Percentiles rank a stretch among this genome's conserved stretches.
Evolutionary conservation across 2,113 vertebrate genomes (phyloP).

Genomic region (Hystrix cristata): DNA sequence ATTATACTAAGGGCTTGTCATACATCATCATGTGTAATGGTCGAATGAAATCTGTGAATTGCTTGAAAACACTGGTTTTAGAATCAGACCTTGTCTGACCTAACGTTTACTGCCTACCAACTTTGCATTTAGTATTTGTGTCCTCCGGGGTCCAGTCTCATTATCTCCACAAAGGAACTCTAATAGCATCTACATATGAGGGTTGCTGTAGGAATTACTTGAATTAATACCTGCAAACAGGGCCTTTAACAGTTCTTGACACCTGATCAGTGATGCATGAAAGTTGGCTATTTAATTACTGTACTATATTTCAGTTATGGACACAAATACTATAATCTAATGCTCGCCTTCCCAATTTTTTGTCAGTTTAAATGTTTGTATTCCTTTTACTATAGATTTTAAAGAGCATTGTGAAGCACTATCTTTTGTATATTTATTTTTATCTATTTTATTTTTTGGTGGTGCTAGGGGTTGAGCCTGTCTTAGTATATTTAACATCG

Average conservation of each 20-base stretch:
- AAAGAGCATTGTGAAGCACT: not conserved
- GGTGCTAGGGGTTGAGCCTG: not conserved
- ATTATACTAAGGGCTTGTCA: not conserved
- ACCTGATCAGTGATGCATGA: not conserved
- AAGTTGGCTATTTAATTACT: not conserved
- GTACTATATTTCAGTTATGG: not conserved
- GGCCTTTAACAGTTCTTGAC: not conserved
- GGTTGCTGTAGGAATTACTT: not conserved
- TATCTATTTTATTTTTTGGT: not conserved
- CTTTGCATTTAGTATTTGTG: not conserved
- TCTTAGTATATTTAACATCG: not conserved
- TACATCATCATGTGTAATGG: not conserved
- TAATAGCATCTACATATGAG: not conserved
- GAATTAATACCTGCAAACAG: not conserved
- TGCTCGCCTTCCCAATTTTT: not conserved
- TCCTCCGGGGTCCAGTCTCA: not conserved
- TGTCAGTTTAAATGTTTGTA: not conserved
- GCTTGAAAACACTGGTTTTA: not conserved
- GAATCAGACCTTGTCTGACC: not conserved
- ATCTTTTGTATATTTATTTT: not conserved
- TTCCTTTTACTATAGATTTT: not conserved
- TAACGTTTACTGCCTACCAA: not conserved
- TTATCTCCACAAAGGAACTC: not conserved
- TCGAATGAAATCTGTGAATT: not conserved
- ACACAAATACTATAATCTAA: not conserved